These are phyloP conservation scores for Hirtodrosophila confusa DNA, from an alignment of 2,888 invertebrate species.

Conservation along the genomic window DNA sequence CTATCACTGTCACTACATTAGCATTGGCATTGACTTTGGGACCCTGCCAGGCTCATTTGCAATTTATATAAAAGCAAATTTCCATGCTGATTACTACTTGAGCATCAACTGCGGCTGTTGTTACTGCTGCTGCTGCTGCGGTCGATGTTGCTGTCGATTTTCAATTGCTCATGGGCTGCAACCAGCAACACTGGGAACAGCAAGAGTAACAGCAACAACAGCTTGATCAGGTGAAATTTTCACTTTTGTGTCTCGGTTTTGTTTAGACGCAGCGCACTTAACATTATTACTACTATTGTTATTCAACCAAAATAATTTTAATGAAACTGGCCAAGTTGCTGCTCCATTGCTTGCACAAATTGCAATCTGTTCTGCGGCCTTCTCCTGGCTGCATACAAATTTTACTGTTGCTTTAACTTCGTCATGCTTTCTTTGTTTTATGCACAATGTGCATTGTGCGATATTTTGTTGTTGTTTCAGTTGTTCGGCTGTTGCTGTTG, in stretches of 20 bases:
- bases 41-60: constrained; percentile 57
- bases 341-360: constrained; percentile 82
- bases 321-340: constrained; percentile 76
- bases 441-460: constrained; percentile 69
- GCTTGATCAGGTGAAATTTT: constrained; percentile 64
- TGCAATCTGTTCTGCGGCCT: constrained; percentile 75
- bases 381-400: constrained; percentile 52
- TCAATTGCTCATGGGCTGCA: constrained; percentile 53
- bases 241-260: constrained; percentile 66
- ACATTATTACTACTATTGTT: constrained; percentile 75
- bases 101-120: constrained; percentile 25
- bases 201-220: constrained; percentile 10
- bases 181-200: not conserved
- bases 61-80: constrained; percentile 63
- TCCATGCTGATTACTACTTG: constrained; percentile 39
- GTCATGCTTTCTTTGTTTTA: constrained; percentile 77
- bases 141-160: constrained; percentile 46
- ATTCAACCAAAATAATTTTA: constrained; percentile 75
- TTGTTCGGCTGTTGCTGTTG: constrained; percentile 16
- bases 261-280: constrained; percentile 58
- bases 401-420: constrained; percentile 53
- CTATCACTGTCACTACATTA: constrained; percentile 8
- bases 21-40: constrained; percentile 33
- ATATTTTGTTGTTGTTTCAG: constrained; percentile 30
- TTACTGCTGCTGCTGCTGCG: constrained; percentile 20